Base-by-base conservation (phyloP, 1,140 invertebrate genomes). In the Mya arenaria region DNA sequence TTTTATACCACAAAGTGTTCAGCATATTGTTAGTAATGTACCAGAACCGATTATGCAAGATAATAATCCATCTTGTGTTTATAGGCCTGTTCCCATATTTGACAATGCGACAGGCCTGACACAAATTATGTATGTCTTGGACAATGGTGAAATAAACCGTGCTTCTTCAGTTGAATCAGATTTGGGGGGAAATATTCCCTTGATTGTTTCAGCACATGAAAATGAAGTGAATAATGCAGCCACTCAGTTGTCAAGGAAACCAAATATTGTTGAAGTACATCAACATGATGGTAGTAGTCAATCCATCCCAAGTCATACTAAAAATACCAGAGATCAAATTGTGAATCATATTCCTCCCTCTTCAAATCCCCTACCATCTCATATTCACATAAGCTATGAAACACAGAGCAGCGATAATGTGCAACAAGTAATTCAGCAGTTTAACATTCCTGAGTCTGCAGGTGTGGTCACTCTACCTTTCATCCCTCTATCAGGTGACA, bases 331-430 rank as follows among this genome's bases (percentile, higher is more conserved):
- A 56, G 4, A 56, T 36, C 19, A 36, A 0, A 48, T 55, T n/a
- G 69, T 72, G 0, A 72, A 23, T n/a, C 58, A 44, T 32, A 25
- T 58, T 56, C 52, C 48, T 6, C 6, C 32, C 1, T 36, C 41
- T 2, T 4, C 6, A 34, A n/a, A 48, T n/a, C 37, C 52, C n/a
- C n/a, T 72, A 32, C 69, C 52, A 23, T 72, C 69, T 3, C 69
- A 72, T 32, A 72, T 72, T 58, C 69, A 72, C 19, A 72, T 58
- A 4, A 72, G 52, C 28, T 71, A 56, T 36, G n/a, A 56, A 30
- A 72, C 69, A 10, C 58, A 37, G 36, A 39, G 48, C 4, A 4
- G 48, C 28, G 32, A 48, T 19, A 52, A 15, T 4, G 32, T 56
- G 4, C 69, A 32, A 25, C 41, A 19, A n/a, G 48, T 28, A 3